A percentile compares a stretch with the other conserved stretches of the same genome.
Evolutionary conservation across 2,113 vertebrate species (phyloP).

Genomic region (human (Homo sapiens)): DNA sequence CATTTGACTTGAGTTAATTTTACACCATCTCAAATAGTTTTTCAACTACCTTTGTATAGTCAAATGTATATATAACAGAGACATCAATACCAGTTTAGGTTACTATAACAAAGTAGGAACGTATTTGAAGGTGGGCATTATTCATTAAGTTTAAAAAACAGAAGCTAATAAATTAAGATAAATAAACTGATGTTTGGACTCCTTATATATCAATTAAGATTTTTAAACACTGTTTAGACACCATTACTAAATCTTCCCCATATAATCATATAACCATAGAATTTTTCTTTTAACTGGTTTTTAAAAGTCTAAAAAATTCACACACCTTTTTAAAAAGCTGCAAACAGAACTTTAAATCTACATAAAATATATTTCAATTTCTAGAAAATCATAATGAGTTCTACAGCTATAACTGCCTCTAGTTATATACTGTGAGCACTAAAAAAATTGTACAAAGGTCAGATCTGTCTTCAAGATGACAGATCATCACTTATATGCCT

Average conservation of each 20-base stretch:
- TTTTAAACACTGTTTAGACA: constrained; percentile 39
- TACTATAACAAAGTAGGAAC: constrained; percentile 23
- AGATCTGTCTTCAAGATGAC: constrained; percentile 86
- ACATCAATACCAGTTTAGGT: background rate
- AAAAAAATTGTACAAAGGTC: constrained; percentile 84
- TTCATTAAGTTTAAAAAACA: constrained; percentile 33
- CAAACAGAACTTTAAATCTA: constrained; percentile 73
- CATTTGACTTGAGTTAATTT: constrained; percentile 10
- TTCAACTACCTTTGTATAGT: background rate
- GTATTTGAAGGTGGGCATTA: constrained; percentile 1
- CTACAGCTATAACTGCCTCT: constrained; percentile 80
- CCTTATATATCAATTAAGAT: constrained; percentile 24
- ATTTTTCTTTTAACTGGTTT: constrained; percentile 67
- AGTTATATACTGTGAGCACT: constrained; percentile 78
- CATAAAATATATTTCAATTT: constrained; percentile 73
- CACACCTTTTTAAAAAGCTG: constrained; percentile 60
- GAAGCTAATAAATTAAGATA: constrained; percentile 21
- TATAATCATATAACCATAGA: constrained; percentile 47
- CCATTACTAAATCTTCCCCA: constrained; percentile 28
- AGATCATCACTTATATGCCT: constrained; percentile 85
- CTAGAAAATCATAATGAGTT: constrained; percentile 77
- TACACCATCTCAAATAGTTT: background rate
- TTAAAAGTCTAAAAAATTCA: constrained; percentile 58
- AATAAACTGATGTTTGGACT: background rate
- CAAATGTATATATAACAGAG: background rate